Evolutionary conservation across 2,797 vertebrate species (phyloP), one percentile per base, ranked within the genome.

Genomic region (Epinephelus awoara): DNA sequence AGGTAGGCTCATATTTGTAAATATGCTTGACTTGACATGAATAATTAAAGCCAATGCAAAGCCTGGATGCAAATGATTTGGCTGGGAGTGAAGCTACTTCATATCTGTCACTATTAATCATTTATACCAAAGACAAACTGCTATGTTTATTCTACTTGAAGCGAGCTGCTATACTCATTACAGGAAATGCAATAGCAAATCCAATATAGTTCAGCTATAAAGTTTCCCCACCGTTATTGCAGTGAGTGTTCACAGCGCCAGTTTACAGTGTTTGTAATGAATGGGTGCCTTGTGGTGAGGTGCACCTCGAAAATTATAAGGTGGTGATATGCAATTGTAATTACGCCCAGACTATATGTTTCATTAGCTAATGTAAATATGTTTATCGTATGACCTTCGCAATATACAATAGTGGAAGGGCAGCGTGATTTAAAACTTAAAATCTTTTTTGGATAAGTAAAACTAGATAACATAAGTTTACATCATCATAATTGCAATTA

Each of bases 91-190:
- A 88, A 79, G 80, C 72, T 67, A 75, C 81, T 88, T 92, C 83
- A 90, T 89, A 90, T 88, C 80, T 85, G 89, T 92, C 90, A 88
- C 87, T 71, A 83, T 92, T 84, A 92, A 92, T 90, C 77, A 90
- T 84, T 84, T 78, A 88, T 58, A 80, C 71, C 72, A 80, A 85
- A 89, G 85, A 89, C 73, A 90, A 85, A 85, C 80, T 78, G 78
- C 70, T 64, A 56, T 66, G 83, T 85, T 90, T 51, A 85, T 84
- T 89, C 72, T 62, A 82, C 83, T 86, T 80, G 79, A 87, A 82
- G 83, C 67, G 71, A 79, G 79, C 77, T 56, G 67, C 73, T 83
- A 21, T 57, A 65, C 72, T 85, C 77, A 88, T 89, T 88, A 83
- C 68, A 85, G 85, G 74, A 80, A 85, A 89, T 80, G 82, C 67